phyloP scores from a whole-genome alignment of 37 sponge, comb jelly and placozoan species.

The Beroe ovata region DNA sequence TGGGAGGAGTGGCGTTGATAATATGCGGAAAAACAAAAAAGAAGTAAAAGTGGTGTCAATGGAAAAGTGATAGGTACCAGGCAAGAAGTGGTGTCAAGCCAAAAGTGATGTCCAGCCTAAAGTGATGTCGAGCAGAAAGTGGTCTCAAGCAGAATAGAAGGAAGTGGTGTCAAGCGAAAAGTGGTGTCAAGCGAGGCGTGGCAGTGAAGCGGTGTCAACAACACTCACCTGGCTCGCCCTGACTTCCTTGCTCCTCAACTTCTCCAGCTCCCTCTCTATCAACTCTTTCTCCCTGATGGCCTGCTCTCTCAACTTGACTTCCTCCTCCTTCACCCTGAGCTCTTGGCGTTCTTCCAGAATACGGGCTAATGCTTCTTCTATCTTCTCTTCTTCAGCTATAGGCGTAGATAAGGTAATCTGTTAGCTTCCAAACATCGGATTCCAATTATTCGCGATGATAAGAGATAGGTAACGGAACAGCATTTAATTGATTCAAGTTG shows the following conservation, averaged over 20 bases:
- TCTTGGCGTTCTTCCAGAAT: constrained; percentile 3
- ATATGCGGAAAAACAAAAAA: neutral
- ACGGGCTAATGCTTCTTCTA: neutral
- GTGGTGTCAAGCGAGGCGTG: neutral
- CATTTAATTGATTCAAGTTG: no score
- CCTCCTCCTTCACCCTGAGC: constrained; percentile 30
- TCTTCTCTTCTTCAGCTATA: neutral
- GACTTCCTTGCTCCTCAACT: constrained; percentile 40
- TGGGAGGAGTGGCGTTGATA: neutral
- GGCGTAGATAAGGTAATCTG: no score
- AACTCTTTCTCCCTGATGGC: neutral
- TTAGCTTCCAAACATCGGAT: no score
- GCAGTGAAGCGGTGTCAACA: neutral
- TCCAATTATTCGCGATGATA: no score
- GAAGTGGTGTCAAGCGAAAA: neutral
- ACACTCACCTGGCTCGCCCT: constrained; percentile 41
- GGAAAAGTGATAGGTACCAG: no score
- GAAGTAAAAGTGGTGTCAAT: neutral
- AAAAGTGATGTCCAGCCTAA: neutral
- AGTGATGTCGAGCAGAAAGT: neutral
- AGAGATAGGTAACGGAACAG: no score
- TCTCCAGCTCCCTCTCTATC: neutral
- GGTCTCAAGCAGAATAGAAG: neutral
- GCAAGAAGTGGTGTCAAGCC: neutral
- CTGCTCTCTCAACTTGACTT: constrained; percentile 32